Evolutionary conservation across 2,797 vertebrate species (phyloP), one percentile per base, ranked within the genome.

Genomic region (Toxotes lorentzi): DNA sequence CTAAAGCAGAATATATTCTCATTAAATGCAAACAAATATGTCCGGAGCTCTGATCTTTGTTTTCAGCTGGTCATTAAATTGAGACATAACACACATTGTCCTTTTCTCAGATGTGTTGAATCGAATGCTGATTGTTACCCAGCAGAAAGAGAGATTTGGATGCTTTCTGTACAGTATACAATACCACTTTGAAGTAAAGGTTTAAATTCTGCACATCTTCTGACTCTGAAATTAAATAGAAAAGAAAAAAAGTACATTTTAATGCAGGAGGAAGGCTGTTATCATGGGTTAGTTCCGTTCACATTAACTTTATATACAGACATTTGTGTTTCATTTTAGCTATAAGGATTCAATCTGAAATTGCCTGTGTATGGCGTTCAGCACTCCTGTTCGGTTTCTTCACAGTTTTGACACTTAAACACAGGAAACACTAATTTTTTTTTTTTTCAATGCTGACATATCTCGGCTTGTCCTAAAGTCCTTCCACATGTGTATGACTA

Each of bases 51-150:
- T 38, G 57, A 40, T 78, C 66, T 69, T 21, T 75, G 67, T 67
- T 21, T 73, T 60, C 56, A 54, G 54, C 59, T 27, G 60, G 24
- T 78, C 72, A 57, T 87, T 85, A 83, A 79, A 83, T 72, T 0
- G 41, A 80, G 53, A 62, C 57, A 17, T 4, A 32, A 41, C 45
- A 23, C 47, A 50, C n/a, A 12, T 45, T 23, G 70, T 58, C 30
- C 6, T 38, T 73, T 60, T 69, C 69, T 17, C 30, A 35, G 30
- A 51, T 32, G 50, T 48, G 47, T 48, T 48, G 19, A 48, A 48
- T 21, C 17, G 1, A 48, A n/a, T n/a, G 47, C n/a, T n/a, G 21
- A n/a, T n/a, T 48, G n/a, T 48, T 48, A 48, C 10, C 19, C 47
- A 48, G 47, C 47, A 50, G 47, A 5, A 10, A 50, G 7, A 48